Evolutionary conservation across 2,888 invertebrate species (phyloP).

Genomic region (Latheticus oryzae): DNA sequence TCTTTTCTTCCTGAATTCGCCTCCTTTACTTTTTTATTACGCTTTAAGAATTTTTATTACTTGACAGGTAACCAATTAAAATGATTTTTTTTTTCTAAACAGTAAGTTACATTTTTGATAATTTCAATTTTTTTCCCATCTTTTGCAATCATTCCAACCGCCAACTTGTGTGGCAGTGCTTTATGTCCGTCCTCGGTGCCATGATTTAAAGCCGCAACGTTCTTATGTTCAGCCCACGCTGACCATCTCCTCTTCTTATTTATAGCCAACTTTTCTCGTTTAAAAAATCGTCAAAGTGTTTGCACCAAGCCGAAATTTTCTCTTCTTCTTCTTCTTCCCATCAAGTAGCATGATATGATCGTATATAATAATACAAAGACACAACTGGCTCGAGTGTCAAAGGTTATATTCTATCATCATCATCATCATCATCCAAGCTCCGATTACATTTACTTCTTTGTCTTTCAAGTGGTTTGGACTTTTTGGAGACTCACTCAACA

Average conservation of each 20-base stretch:
- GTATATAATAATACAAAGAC: slow-evolving; percentile 30
- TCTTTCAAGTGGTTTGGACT: too few relatives aligned
- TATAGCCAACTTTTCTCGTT: slow-evolving; percentile 62
- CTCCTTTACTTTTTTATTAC: slow-evolving; percentile 39
- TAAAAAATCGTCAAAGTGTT: slow-evolving; percentile 63
- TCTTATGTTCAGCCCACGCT: slow-evolving; percentile 65
- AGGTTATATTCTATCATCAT: too few relatives aligned
- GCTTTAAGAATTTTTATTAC: slow-evolving; percentile 33
- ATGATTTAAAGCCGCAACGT: slow-evolving; percentile 65
- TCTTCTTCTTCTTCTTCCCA: too few relatives aligned
- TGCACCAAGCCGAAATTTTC: slow-evolving; percentile 9
- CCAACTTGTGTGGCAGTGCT: slow-evolving; percentile 65
- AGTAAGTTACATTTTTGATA: too few relatives aligned
- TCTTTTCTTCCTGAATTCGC: slow-evolving; percentile 46
- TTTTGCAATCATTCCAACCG: too few relatives aligned
- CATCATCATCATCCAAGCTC: slow-evolving; percentile 23
- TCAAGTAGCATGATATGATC: background rate
- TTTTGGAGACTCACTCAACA: too few relatives aligned
- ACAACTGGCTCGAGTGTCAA: slow-evolving; percentile 35
- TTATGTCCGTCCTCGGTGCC: slow-evolving; percentile 62
- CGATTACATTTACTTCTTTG: slow-evolving; percentile 33
- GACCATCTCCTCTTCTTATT: slow-evolving; percentile 64
- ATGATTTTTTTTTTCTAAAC: slow-evolving; percentile 29
- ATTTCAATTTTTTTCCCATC: too few relatives aligned
- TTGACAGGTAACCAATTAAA: slow-evolving; percentile 40